phyloP scores from a whole-genome alignment of 2,797 vertebrate genomes.

The Oryzias dopingdopingensis region DNA sequence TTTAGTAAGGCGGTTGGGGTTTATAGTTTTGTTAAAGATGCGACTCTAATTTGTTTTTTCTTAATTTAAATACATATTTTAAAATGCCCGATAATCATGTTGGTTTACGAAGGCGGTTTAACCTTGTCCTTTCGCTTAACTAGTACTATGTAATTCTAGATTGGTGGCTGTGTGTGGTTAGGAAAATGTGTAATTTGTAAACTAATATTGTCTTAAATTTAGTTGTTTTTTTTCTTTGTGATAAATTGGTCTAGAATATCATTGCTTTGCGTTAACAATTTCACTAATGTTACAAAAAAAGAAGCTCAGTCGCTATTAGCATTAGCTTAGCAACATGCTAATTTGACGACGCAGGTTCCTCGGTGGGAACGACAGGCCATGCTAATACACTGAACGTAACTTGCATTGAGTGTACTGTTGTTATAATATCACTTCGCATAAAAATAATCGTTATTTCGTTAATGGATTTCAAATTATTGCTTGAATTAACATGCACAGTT shows the following conservation, averaged over 20 bases:
- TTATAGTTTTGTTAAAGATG: constrained; percentile 10
- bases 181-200: background rate
- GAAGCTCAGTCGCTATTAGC: constrained; percentile 24
- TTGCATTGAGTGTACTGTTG: background rate
- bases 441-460: accelerated
- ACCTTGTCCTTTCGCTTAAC: constrained; percentile 27
- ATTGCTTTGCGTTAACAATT: background rate
- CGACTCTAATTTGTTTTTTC: background rate
- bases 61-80: background rate
- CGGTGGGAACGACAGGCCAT: background rate
- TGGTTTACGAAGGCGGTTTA: constrained; percentile 18
- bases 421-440: accelerated
- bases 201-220: no score
- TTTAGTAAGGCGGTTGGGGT: background rate
- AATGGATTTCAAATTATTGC: background rate
- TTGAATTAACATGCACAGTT: background rate
- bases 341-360: constrained; percentile 62
- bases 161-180: constrained; percentile 39
- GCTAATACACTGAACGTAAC: background rate
- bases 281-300: background rate
- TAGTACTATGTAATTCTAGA: constrained; percentile 45
- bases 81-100: no score
- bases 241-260: no score
- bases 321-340: constrained; percentile 53
- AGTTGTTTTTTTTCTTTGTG: no score